Percentiles rank a stretch among this genome's conserved stretches.
Evolutionary conservation across 2,113 vertebrate genomes (phyloP).

Genomic region (Dolichotis patagonum): DNA sequence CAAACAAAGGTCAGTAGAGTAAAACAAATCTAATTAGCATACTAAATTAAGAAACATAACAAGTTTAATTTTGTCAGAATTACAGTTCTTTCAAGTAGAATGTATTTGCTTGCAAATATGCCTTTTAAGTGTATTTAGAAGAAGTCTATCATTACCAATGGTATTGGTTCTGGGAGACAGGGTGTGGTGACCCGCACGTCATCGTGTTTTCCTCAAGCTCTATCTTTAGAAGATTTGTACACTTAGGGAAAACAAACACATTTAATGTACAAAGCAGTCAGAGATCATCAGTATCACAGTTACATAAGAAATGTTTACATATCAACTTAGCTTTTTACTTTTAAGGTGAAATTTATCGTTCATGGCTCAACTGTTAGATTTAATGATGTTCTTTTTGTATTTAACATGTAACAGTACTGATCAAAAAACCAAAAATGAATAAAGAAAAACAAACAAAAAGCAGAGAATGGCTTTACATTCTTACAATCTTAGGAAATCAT

Average conservation of each 20-base stretch:
- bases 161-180: neutral
- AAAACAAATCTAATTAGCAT: neutral
- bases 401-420: neutral
- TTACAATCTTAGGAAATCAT: neutral
- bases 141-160: neutral
- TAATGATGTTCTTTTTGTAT: neutral
- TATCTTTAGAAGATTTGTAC: neutral
- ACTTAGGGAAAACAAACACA: neutral
- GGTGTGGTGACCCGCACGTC: neutral
- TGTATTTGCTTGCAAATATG: neutral
- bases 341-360: neutral
- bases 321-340: neutral
- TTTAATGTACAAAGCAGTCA: neutral
- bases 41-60: neutral
- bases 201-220: neutral
- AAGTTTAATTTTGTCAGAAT: neutral
- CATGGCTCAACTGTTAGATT: neutral
- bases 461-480: neutral
- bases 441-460: neutral
- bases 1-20: neutral
- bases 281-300: neutral
- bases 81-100: neutral
- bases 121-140: neutral
- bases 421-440: neutral
- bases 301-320: neutral